These are phyloP conservation scores for Pelagia noctiluca DNA, from an alignment of 30 jellyfish, hydroid and myxozoan species.

Conservation along the genomic window DNA sequence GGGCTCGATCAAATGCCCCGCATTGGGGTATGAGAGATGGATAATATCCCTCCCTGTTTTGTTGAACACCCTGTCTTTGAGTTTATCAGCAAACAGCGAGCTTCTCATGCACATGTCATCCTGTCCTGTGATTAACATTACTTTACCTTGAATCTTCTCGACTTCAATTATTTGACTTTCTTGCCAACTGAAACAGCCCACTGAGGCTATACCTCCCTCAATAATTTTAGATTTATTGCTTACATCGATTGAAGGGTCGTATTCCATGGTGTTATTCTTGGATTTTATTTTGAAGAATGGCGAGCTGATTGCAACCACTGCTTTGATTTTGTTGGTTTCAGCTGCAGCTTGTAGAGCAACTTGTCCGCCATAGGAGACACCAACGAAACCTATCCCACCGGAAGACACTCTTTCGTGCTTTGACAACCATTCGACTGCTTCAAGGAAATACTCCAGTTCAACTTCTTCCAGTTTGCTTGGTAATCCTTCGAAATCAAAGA, in stretches of 20 bases:
- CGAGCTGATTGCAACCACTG: conserved; percentile 8
- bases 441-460: conserved; percentile 60
- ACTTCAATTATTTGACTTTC: not conserved
- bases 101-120: not conserved
- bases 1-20: conserved; percentile 81
- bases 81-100: not conserved
- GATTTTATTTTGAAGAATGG: not conserved
- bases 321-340: not conserved
- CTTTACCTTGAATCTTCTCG: not conserved
- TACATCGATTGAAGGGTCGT: not conserved
- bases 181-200: not conserved
- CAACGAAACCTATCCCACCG: conserved; percentile 70
- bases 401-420: conserved; percentile 49
- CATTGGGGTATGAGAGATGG: conserved; percentile 28
- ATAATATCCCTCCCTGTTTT: not conserved
- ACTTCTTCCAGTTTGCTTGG: conserved; percentile 22
- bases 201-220: not conserved
- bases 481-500: conserved; percentile 9
- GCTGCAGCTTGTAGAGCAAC: conserved; percentile 31
- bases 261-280: not conserved
- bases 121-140: not conserved
- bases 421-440: conserved; percentile 68
- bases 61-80: not conserved
- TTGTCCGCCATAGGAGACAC: conserved; percentile 56
- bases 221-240: not conserved